Evolutionary conservation across 1,140 invertebrate species (phyloP).

Genomic region (Leptinotarsa undecemlineata): DNA sequence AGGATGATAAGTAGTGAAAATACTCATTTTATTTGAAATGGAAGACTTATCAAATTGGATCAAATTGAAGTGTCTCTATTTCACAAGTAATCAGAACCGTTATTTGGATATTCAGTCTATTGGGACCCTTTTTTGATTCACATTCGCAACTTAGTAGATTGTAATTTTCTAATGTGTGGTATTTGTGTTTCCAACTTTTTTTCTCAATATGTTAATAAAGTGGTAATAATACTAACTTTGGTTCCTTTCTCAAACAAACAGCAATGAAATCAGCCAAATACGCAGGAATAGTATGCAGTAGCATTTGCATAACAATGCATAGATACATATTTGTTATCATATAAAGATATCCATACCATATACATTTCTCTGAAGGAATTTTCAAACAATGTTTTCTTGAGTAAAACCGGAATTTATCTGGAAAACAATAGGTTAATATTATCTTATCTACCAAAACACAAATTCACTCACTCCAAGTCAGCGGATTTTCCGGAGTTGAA

Average conservation of each 20-base stretch:
- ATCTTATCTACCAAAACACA: neutral
- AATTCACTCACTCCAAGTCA: constrained; percentile 43
- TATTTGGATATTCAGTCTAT: too few species aligned
- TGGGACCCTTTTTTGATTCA: too few species aligned
- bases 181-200: too few species aligned
- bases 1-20: too few species aligned
- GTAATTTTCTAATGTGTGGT: too few species aligned
- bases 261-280: constrained; percentile 62
- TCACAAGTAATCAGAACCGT: too few species aligned
- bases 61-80: too few species aligned
- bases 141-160: too few species aligned
- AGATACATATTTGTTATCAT: constrained; percentile 32
- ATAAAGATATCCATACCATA: constrained; percentile 36
- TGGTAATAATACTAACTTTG: constrained; percentile 47
- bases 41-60: too few species aligned
- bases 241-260: constrained; percentile 63
- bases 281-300: constrained; percentile 62
- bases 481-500: constrained; percentile 33
- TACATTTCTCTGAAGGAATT: constrained; percentile 38
- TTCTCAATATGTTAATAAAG: too few species aligned
- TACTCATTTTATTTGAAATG: too few species aligned
- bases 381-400: constrained; percentile 32
- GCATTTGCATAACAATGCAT: constrained; percentile 29
- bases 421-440: constrained; percentile 19
- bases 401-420: constrained; percentile 35